Base-by-base conservation (phyloP, 2,797 vertebrate species). In the Catostomus latipinnis region DNA sequence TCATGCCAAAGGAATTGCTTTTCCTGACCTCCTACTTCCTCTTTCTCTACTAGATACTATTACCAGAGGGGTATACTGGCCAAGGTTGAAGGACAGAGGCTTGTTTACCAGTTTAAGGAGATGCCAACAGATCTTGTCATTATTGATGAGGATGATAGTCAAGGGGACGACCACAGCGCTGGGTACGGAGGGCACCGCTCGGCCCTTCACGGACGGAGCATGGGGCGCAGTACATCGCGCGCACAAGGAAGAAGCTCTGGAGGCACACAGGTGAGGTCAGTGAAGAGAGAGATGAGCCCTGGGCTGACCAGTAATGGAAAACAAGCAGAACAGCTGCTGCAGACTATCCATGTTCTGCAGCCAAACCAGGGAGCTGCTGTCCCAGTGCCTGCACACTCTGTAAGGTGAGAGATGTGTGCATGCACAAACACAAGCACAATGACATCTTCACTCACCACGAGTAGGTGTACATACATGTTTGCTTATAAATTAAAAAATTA, bases 31-130 rank as follows among this genome's bases (percentile, higher is more conserved):
- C 1, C 8, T 49, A 6, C 50, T 52, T n/a, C n/a, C 18, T 78
- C 57, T 70, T 1, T 82, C 71, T 48, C 70, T 49, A 54, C 82
- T 1, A 97, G 96, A 86, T 97, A 97, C 86, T 97, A 97, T 88
- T 97, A 97, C 84, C 96, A 97, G 83, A 93, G 96, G 84, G 96
- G 96, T 56, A 97, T 97, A 86, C 91, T 97, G 78, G 94, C 96
- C 62, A 97, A 97, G 88, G 96, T 97, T 85, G 96, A 97, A 87
- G 96, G 96, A 12, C 96, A 97, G 91, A 92, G 96, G 78, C 92
- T 97, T 67, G 96, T 96, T 9, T 97, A 97, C 86, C 96, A 97
- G 88, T 97, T 97, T 87, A 97, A 97, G 82, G 96, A 97, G 89
- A 96, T 97, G 96, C 96, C 96, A 6, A 68, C 94, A 11, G 95